Conservation (phyloP, 2,113 vertebrate species). For the Emydura subglobosa region DNA sequence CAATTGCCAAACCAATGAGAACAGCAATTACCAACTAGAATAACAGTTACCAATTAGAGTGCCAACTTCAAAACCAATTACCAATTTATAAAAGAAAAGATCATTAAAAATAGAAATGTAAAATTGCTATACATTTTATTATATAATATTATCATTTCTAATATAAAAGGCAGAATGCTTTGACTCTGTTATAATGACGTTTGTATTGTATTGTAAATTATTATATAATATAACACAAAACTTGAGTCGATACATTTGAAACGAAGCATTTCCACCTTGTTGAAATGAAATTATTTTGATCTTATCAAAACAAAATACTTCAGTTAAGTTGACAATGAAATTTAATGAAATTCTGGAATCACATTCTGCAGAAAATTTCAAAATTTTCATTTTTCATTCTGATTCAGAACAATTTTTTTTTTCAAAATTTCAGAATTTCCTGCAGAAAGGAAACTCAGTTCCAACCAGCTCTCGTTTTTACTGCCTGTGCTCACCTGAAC, state of each 20-base stretch:
- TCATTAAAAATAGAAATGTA: background rate
- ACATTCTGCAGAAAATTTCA: background rate
- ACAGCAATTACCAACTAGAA: background rate
- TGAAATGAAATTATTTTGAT: background rate
- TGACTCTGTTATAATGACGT: background rate
- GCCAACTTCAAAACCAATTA: background rate
- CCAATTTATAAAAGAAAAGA: background rate
- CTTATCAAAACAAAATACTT: background rate
- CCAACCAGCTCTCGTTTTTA: rapidly evolving
- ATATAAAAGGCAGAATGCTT: background rate
- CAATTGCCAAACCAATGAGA: background rate
- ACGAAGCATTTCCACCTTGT: background rate
- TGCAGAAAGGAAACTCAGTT: rapidly evolving
- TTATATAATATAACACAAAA: background rate
- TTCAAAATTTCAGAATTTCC: rapidly evolving
- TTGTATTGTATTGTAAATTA: background rate
- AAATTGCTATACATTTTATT: background rate
- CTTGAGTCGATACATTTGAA: background rate
- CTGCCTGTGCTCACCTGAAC: background rate
- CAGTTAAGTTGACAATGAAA: rapidly evolving
- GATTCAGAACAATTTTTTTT: rapidly evolving
- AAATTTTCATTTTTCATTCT: background rate
- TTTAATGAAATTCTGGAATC: background rate
- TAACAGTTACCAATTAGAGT: background rate
- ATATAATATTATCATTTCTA: background rate